Percentiles rank a stretch among this genome's conserved stretches.
Evolutionary conservation across 2,888 invertebrate species (phyloP).

Genomic region (Lycia hirtaria): DNA sequence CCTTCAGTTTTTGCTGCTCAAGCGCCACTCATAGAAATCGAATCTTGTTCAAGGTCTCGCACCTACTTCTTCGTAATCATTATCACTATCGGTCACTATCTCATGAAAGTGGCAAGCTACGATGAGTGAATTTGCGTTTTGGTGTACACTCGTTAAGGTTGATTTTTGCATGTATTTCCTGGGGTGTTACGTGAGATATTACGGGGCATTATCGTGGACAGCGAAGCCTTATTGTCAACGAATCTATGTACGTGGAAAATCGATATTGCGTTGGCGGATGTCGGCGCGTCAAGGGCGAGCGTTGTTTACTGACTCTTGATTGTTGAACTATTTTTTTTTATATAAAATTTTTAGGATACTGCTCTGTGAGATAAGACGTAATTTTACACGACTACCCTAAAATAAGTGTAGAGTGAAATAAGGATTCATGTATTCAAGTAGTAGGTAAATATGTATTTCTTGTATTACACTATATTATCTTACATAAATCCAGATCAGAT

Average conservation of each 20-base stretch:
- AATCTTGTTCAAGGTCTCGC: conserved; percentile 64
- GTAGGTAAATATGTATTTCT: too few relatives aligned
- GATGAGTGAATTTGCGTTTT: conserved; percentile 39
- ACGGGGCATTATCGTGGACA: conserved; percentile 53
- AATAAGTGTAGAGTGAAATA: too few relatives aligned
- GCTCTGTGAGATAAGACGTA: background rate
- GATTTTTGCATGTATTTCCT: conserved; percentile 44
- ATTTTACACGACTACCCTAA: too few relatives aligned
- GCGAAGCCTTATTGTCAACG: conserved; percentile 77
- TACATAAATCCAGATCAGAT: too few relatives aligned
- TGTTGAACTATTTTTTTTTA: conserved; percentile 40
- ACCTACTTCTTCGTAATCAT: conserved; percentile 45
- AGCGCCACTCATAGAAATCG: conserved; percentile 47
- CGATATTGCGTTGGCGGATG: conserved; percentile 79
- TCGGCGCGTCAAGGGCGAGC: conserved; percentile 65
- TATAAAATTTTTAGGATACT: background rate
- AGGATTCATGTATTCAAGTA: too few relatives aligned
- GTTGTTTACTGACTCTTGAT: conserved; percentile 51
- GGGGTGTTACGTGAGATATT: conserved; percentile 49
- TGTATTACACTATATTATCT: too few relatives aligned
- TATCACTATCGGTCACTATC: conserved; percentile 58
- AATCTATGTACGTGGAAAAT: conserved; percentile 78
- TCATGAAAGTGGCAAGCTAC: conserved; percentile 37
- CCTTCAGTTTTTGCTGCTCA: conserved; percentile 31
- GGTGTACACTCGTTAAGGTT: conserved; percentile 38